Evolutionary conservation across 1,140 invertebrate species (phyloP).

Genomic region (Conopomorpha cramerella): DNA sequence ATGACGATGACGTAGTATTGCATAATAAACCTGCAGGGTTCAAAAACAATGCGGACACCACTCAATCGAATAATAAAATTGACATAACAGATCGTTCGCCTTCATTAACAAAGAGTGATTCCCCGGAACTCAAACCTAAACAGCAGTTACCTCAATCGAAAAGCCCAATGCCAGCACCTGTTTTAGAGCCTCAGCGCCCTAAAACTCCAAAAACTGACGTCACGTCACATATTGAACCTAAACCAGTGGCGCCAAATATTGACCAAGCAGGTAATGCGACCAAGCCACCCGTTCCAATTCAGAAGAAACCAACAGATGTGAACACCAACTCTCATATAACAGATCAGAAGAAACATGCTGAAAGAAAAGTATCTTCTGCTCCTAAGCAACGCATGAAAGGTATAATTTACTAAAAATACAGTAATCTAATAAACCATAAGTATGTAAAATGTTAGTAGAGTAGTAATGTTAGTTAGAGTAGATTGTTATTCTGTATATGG

Average conservation of each 20-base stretch:
- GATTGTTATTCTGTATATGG: no score
- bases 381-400: constrained; percentile 43
- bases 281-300: constrained; percentile 14
- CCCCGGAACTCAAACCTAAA: constrained; percentile 44
- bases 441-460: no score
- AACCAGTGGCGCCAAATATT: constrained; percentile 15
- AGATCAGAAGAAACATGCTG: constrained; percentile 38
- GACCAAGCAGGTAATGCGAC: constrained; percentile 25
- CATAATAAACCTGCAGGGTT: constrained; percentile 25
- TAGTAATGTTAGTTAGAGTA: no score
- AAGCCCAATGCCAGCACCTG: constrained; percentile 26
- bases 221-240: constrained; percentile 14
- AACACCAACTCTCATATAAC: constrained; percentile 17
- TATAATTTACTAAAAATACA: no score
- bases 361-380: constrained; percentile 34
- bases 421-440: no score
- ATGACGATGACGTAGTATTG: constrained; percentile 48
- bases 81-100: constrained; percentile 51
- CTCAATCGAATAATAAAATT: constrained; percentile 20
- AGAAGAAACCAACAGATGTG: constrained; percentile 33
- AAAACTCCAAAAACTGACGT: constrained; percentile 34
- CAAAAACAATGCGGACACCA: constrained; percentile 14
- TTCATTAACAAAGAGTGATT: constrained; percentile 52
- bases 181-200: constrained; percentile 33
- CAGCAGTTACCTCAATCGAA: constrained; percentile 18